Evolutionary conservation across 2,888 invertebrate species (phyloP), one percentile per base, ranked within the genome.

Genomic region (Chrysomela aeneicollis): DNA sequence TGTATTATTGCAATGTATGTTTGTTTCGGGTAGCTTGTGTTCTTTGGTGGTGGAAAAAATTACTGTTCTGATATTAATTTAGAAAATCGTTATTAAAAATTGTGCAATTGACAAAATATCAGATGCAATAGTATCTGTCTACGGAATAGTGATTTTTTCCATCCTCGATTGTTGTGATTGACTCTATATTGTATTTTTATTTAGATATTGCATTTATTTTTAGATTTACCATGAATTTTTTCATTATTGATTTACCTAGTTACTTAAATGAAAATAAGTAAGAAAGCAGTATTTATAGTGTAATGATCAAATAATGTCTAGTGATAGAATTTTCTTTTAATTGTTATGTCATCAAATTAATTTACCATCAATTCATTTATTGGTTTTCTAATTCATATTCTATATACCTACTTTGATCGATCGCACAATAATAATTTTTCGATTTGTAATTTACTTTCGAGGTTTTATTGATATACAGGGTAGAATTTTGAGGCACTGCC

Each of bases 401-500:
- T 67, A 64, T 62, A n/a, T n/a, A n/a, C n/a, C n/a, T 64, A 5
- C 53, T 63, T 59, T 61, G 46, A 55, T 65, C 50, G 65, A 46
- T 67, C 66, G 67, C 67, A 67, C 67, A 71, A 67, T 69, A 59
- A 55, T 53, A 18, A 26, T n/a, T 54, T 59, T 62, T 47, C 66
- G 61, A 30, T 65, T 51, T 59, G 54, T 64, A 54, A 26, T 5
- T 26, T 66, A 62, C 52, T 64, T 65, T 61, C 57, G 47, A 66
- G 66, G 35, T 52, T 60, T 64, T 62, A 64, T 67, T 62, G 61
- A 37, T 66, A 63, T 63, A 72, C 72, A 72, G 72, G 72, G 72
- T 72, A 72, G 72, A 66, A 53, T 64, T 58, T 69, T 60, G 64
- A 68, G 67, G 69, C 71, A 70, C 68, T 72, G 70, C 69, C 70